Evolutionary conservation across 2,888 invertebrate genomes (phyloP).

Genomic region (Caenorhabditis sp.): DNA sequence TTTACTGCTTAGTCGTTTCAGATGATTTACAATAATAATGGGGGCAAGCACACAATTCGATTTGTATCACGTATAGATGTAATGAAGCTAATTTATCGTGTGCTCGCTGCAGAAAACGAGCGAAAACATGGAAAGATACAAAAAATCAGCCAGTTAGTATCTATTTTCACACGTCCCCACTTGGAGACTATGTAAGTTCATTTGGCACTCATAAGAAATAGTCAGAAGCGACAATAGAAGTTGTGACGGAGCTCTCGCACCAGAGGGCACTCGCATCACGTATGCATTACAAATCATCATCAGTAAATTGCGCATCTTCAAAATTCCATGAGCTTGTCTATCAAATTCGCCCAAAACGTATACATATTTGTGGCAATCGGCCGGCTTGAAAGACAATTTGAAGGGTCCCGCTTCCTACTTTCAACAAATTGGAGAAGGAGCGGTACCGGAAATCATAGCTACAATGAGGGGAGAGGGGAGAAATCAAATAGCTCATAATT

Average conservation of each 20-base stretch:
- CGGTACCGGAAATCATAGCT: conserved; percentile 19
- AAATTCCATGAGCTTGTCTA: conserved; percentile 50
- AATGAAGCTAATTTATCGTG: background rate
- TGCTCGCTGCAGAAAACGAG: too few relatives aligned
- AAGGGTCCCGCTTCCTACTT: background rate
- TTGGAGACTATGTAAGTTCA: too few relatives aligned
- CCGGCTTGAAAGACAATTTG: conserved; percentile 2
- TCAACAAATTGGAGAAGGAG: conserved; percentile 6
- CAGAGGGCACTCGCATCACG: conserved; percentile 5
- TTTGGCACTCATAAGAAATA: too few relatives aligned
- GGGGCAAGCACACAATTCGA: background rate
- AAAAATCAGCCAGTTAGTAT: too few relatives aligned
- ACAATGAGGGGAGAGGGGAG: background rate
- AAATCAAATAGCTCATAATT: conserved; percentile 22
- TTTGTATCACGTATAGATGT: background rate
- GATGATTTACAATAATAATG: background rate
- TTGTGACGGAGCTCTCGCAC: too few relatives aligned
- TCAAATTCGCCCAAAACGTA: conserved; percentile 41
- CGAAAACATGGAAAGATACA: background rate
- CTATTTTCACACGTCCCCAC: too few relatives aligned
- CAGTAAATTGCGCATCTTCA: conserved; percentile 49
- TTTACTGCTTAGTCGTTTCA: background rate
- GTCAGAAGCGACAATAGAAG: background rate
- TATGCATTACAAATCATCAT: conserved; percentile 62
- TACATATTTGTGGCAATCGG: conserved; percentile 30